Evolutionary conservation across 2,113 vertebrate species (phyloP).

Genomic region (Spermophilus dauricus): DNA sequence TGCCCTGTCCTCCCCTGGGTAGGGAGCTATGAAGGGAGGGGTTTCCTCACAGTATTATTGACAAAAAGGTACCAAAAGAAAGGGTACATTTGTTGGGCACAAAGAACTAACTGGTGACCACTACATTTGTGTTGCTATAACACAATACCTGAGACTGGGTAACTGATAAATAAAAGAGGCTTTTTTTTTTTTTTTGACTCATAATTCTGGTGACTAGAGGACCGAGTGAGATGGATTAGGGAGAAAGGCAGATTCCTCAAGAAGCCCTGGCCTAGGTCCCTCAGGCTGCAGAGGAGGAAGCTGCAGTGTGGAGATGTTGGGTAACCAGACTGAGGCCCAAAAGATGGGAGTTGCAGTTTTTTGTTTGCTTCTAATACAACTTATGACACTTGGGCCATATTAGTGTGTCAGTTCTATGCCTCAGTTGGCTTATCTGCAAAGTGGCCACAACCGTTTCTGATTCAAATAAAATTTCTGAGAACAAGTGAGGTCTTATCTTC

Average conservation of each 20-base stretch:
- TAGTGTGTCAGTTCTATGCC: background rate
- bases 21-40: background rate
- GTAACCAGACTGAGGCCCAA: background rate
- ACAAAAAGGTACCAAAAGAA: background rate
- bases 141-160: too few species aligned
- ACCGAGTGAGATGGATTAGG: background rate
- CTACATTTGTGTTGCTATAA: background rate
- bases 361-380: background rate
- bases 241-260: background rate
- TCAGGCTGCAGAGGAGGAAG: background rate
- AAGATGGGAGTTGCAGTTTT: background rate
- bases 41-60: background rate
- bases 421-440: conserved; percentile 74
- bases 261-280: background rate
- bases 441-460: conserved; percentile 60
- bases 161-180: too few species aligned
- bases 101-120: background rate
- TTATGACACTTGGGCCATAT: background rate
- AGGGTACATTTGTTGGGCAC: too few species aligned
- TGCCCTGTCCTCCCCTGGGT: background rate
- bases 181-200: too few species aligned
- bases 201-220: too few species aligned
- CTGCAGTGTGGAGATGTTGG: background rate
- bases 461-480: conserved; percentile 72
- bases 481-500: conserved; percentile 69